Conservation (phyloP, 2,888 invertebrate species). For the Meloe dianella region DNA sequence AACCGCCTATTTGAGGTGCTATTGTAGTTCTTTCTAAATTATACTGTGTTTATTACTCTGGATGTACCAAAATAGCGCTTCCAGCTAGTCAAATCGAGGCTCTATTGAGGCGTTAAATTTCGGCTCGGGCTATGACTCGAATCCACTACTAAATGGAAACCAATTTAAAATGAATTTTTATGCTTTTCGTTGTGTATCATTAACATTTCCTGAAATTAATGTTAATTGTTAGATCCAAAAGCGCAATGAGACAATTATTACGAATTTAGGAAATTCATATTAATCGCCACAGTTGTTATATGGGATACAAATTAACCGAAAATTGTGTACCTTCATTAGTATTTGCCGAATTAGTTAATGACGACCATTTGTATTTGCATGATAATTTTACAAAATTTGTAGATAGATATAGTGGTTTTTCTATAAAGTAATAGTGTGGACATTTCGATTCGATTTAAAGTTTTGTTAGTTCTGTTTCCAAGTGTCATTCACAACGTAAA, state of each 20-base stretch:
- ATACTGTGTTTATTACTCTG: too few relatives aligned
- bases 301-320: constrained; percentile 1
- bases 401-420: not conserved
- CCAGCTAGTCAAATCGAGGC: too few relatives aligned
- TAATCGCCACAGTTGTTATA: not conserved
- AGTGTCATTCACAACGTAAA: too few relatives aligned
- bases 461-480: too few relatives aligned
- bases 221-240: not conserved
- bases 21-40: too few relatives aligned
- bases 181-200: not conserved
- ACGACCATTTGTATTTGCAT: not conserved
- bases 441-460: not conserved
- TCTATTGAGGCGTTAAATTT: too few relatives aligned
- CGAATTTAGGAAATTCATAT: constrained; percentile 4
- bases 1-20: too few relatives aligned
- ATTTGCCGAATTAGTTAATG: not conserved
- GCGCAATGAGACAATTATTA: not conserved
- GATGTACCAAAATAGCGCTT: too few relatives aligned
- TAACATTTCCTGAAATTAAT: not conserved
- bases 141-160: too few relatives aligned
- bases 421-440: too few relatives aligned
- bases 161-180: not conserved
- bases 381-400: not conserved
- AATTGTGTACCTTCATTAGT: not conserved
- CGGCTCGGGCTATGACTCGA: too few relatives aligned